phyloP scores from a whole-genome alignment of 2,113 vertebrate genomes.

The Corvus cornix region DNA sequence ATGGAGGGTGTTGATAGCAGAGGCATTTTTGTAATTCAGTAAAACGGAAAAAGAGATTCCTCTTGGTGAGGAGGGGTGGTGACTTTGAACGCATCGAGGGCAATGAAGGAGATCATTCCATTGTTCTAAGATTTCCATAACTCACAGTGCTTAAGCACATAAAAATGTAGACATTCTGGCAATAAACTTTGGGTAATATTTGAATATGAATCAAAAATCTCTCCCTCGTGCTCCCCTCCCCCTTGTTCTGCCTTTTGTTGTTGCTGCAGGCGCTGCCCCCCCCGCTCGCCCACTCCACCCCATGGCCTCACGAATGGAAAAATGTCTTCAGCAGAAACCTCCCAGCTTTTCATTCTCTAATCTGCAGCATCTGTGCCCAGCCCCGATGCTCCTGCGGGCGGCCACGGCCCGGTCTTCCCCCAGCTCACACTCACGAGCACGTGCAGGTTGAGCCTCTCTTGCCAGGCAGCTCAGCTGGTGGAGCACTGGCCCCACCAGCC shows the following conservation, averaged over 20 bases:
- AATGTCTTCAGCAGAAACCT: slow-evolving; percentile 56
- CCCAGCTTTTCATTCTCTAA: slow-evolving; percentile 18
- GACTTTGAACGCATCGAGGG: slow-evolving; percentile 1
- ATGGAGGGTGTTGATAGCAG: slow-evolving; percentile 38
- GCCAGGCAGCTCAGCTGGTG: fast-evolving
- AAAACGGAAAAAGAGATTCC: slow-evolving; percentile 25
- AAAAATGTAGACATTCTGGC: slow-evolving; percentile 69
- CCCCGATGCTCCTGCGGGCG: neutral
- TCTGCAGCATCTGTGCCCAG: slow-evolving; percentile 61
- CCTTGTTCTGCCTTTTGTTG: slow-evolving; percentile 36
- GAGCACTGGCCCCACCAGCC: neutral
- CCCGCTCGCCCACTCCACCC: slow-evolving; percentile 2
- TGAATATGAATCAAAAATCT: slow-evolving; percentile 64
- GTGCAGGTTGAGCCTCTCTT: neutral
- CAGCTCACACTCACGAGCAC: neutral
- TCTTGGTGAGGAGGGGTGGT: slow-evolving; percentile 39
- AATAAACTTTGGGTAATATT: slow-evolving; percentile 63
- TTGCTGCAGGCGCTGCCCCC: slow-evolving; percentile 23
- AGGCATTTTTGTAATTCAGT: slow-evolving; percentile 44
- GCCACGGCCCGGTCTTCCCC: neutral
- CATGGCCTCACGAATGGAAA: slow-evolving; percentile 50
- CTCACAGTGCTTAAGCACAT: slow-evolving; percentile 66
- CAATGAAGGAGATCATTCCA: slow-evolving; percentile 60
- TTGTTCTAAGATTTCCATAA: slow-evolving; percentile 73
- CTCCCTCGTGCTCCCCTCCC: slow-evolving; percentile 10